A percentile compares a stretch with the other conserved stretches of the same genome.
These are phyloP conservation scores for Drosophila ironensis DNA, from an alignment of 1,140 invertebrate species.

Conservation along the genomic window DNA sequence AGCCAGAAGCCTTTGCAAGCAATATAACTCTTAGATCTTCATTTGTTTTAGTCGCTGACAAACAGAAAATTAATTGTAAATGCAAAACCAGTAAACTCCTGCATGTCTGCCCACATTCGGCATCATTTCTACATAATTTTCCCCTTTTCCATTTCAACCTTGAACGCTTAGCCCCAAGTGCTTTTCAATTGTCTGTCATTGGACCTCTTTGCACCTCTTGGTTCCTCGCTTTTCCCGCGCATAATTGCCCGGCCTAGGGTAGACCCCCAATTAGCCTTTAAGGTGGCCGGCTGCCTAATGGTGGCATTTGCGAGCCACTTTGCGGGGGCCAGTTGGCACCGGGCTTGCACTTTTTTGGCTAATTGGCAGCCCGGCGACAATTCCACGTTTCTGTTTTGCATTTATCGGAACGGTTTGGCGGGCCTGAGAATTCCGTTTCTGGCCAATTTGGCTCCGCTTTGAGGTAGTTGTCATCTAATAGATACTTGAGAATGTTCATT, in stretches of 20 bases:
- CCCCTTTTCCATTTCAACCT: not conserved
- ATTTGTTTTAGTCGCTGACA: too few species aligned
- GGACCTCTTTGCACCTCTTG: constrained; percentile 16
- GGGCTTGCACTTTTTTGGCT: constrained; percentile 50
- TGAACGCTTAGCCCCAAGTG: constrained; percentile 3
- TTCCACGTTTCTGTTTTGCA: not conserved
- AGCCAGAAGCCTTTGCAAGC: too few species aligned
- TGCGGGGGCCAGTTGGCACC: constrained; percentile 25
- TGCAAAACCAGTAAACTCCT: too few species aligned
- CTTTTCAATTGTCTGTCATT: constrained; percentile 13
- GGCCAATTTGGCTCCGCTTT: constrained; percentile 33
- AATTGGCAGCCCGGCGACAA: constrained; percentile 46
- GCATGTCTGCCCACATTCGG: too few species aligned
- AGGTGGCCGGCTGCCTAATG: constrained; percentile 41
- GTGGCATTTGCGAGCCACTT: constrained; percentile 21
- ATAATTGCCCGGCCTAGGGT: constrained; percentile 14
- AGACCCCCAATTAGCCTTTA: constrained; percentile 35
- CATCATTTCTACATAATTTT: not conserved
- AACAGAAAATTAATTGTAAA: too few species aligned
- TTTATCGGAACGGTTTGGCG: constrained; percentile 33
- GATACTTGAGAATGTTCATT: constrained; percentile 26
- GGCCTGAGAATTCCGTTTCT: constrained; percentile 4
- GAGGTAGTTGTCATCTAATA: not conserved
- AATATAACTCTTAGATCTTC: too few species aligned
- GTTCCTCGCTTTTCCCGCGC: constrained; percentile 8